A percentile compares a stretch with the other conserved stretches of the same genome.
Conservation (phyloP, 1,140 invertebrate species). For the Oryctes rhinoceros region DNA sequence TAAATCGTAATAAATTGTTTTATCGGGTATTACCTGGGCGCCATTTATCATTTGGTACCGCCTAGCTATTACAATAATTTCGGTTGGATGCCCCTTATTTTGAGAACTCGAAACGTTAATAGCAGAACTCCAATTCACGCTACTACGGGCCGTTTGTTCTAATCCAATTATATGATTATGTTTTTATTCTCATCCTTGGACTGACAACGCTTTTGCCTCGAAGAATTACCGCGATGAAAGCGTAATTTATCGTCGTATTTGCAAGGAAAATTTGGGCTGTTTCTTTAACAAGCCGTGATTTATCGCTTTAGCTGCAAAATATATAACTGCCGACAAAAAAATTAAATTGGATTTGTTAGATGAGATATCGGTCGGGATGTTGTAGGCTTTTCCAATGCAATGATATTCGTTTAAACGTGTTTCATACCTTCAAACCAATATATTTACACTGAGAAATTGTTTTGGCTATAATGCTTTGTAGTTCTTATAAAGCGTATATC, state of each 20-base stretch:
- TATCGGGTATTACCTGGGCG: neutral
- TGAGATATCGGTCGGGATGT: neutral
- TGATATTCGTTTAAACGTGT: too few species aligned
- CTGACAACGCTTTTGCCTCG: neutral
- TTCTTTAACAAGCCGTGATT: neutral
- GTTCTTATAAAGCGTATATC: too few species aligned
- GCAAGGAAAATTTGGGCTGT: neutral
- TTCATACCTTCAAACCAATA: too few species aligned
- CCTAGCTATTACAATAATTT: neutral
- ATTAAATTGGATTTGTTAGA: neutral
- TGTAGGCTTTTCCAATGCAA: neutral
- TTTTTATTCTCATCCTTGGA: neutral
- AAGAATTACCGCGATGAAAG: neutral
- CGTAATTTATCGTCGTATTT: neutral
- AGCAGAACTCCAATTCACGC: neutral
- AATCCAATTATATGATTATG: constrained; percentile 21
- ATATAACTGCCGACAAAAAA: neutral
- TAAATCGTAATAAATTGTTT: too few species aligned
- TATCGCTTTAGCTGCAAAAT: neutral
- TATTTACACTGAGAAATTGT: too few species aligned
- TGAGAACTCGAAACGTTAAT: neutral
- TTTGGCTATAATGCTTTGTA: too few species aligned
- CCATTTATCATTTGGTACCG: neutral
- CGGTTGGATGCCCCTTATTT: neutral
- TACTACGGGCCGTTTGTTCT: neutral